Conservation (phyloP, 2,888 invertebrate genomes). For the Invenusta paracnida region DNA sequence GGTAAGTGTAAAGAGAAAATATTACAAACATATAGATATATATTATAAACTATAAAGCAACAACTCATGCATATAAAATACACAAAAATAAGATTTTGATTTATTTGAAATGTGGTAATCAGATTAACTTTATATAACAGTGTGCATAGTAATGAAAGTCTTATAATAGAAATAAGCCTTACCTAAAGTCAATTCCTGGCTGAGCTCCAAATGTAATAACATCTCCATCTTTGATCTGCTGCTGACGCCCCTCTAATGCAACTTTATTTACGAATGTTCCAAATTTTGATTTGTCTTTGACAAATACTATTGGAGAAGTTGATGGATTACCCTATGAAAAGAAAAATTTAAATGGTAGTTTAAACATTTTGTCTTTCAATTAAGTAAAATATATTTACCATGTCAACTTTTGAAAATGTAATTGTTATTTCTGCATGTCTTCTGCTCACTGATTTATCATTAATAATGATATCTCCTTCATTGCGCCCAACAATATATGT, state of each 20-base stretch:
- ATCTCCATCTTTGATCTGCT: constrained; percentile 10
- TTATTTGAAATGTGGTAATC: too few relatives aligned
- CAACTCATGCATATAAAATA: too few relatives aligned
- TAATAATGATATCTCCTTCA: not conserved
- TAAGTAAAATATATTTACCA: not conserved
- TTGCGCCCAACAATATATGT: constrained; percentile 12
- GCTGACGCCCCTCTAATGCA: not conserved
- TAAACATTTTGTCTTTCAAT: too few relatives aligned
- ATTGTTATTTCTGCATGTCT: constrained; percentile 10
- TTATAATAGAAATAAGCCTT: not conserved
- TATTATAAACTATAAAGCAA: too few relatives aligned
- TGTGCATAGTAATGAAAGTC: not conserved
- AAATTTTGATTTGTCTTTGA: constrained; percentile 28
- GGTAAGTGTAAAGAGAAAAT: too few relatives aligned
- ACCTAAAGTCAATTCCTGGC: constrained; percentile 30
- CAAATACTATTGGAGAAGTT: not conserved
- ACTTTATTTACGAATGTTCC: constrained; percentile 15
- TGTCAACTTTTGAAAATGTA: not conserved
- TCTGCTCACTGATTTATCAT: constrained; percentile 35
- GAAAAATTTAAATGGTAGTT: not conserved
- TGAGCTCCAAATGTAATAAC: constrained; percentile 31
- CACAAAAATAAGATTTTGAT: too few relatives aligned
- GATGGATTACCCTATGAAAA: not conserved
- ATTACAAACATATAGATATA: not conserved
- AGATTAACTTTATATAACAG: too few relatives aligned